Base-by-base conservation (phyloP, 2,113 vertebrate genomes). In the Microcebus jonahi region DNA sequence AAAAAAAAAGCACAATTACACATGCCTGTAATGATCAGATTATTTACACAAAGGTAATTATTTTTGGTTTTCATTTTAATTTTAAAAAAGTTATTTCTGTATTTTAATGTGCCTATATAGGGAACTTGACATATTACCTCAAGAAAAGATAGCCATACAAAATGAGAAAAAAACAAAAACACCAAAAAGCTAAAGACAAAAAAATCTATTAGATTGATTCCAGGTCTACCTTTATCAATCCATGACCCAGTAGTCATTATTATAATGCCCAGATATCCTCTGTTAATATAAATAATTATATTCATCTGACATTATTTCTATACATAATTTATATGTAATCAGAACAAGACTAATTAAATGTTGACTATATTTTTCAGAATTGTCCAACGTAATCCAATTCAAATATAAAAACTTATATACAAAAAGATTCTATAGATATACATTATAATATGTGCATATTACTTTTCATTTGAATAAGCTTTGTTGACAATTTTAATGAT, bases 21-120 rank as follows among this genome's bases (percentile, higher is more conserved):
- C 36, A 76, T 75, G 12, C 6, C 4, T 55, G 5, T 3, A 55
- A 5, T 67, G 31, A 82, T 25, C 23, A 88, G 29, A 34, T 87
- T 55, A 31, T 88, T 80, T 80, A 36, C 31, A 73, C 45, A 70
- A 17, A 59, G 29, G 25, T n/a, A 55, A 8, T 20, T 87, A 34
- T 57, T 84, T 75, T 57, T 34, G 73, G 53, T 55, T 17, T 79
- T 39, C 67, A 17, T 68, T 70, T 79, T 39, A 25, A 67, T 94
- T 76, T 91, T 29, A 63, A 94, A 80, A 86, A 75, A 94, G 48
- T 57, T 94, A 36, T 42, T 75, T 81, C 80, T 87, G 6, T 11
- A 80, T 85, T 90, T 75, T 34, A 45, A 8, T 81, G 87, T 65
- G 31, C 39, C 4, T 67, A 27, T 25, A 29, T 25, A 31, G 18